phyloP scores from a whole-genome alignment of 2,888 invertebrate genomes.

The Tinea semifulvella region DNA sequence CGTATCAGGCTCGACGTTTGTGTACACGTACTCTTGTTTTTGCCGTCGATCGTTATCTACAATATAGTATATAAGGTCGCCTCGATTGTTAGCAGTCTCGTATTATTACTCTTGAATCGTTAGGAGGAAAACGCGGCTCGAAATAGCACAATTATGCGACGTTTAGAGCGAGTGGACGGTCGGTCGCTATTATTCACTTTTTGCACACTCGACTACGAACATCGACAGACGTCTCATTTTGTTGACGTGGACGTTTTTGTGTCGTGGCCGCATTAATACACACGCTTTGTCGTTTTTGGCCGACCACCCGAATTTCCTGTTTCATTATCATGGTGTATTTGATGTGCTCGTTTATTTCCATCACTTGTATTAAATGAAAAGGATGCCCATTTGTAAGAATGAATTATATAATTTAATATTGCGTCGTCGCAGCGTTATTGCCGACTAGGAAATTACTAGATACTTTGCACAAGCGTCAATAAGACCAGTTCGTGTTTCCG shows the following conservation, averaged over 20 bases:
- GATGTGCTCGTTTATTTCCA: not conserved
- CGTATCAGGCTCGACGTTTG: not conserved
- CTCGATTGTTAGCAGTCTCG: constrained; percentile 14
- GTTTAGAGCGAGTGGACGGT: constrained; percentile 20
- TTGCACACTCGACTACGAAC: constrained; percentile 36
- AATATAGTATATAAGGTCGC: not conserved
- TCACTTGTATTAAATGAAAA: not conserved
- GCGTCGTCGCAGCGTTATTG: not conserved
- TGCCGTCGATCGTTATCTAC: constrained; percentile 32
- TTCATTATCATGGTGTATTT: not conserved
- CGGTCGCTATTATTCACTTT: constrained; percentile 48
- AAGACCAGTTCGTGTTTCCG: constrained; percentile 5
- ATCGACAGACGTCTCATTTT: constrained; percentile 24
- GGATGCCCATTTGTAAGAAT: not conserved
- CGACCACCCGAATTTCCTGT: constrained; percentile 38
- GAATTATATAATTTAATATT: not conserved
- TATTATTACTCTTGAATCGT: constrained; percentile 26
- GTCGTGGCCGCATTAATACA: constrained; percentile 19
- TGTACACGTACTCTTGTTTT: constrained; percentile 24
- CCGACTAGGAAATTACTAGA: not conserved
- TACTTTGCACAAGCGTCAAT: not conserved
- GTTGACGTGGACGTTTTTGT: constrained; percentile 44
- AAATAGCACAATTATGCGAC: constrained; percentile 51
- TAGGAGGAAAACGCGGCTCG: constrained; percentile 49
- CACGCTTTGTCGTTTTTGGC: constrained; percentile 43